Percentiles rank a stretch among this genome's conserved stretches.
phyloP scores from a whole-genome alignment of 2,888 invertebrate species.

The Ornithoptera priamus region DNA sequence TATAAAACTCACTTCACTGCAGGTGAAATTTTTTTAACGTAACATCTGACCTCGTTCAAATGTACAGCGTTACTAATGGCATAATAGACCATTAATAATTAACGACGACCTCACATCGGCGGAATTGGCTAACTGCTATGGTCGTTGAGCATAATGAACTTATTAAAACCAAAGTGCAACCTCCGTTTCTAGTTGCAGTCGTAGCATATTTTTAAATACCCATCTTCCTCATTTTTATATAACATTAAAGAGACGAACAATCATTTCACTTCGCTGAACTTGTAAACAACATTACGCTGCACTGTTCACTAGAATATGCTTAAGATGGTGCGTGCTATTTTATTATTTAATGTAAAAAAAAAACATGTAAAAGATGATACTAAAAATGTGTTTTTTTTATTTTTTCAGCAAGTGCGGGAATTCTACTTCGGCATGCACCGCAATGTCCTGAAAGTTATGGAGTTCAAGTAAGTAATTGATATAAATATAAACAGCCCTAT shows the following conservation, averaged over 20 bases:
- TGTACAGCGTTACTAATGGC: slow-evolving; percentile 13
- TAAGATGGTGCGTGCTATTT: not conserved
- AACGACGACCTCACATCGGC: slow-evolving; percentile 23
- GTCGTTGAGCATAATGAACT: slow-evolving; percentile 6
- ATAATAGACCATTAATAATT: slow-evolving; percentile 23
- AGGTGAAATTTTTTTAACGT: slow-evolving; percentile 1
- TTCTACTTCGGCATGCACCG: slow-evolving; percentile 83
- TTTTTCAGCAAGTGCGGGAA: slow-evolving; percentile 79
- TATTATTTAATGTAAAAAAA: not conserved
- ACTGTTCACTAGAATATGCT: too few relatives aligned
- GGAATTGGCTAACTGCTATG: slow-evolving; percentile 19
- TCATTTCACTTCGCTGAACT: too few relatives aligned
- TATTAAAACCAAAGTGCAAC: slow-evolving; percentile 47
- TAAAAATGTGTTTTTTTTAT: slow-evolving; percentile 12
- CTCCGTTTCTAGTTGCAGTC: slow-evolving; percentile 32
- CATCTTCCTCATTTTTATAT: too few relatives aligned
- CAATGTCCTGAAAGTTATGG: slow-evolving; percentile 91
- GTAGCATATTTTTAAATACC: not conserved
- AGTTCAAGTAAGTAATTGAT: slow-evolving; percentile 74
- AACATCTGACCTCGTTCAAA: slow-evolving; percentile 19
- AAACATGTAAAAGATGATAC: not conserved
- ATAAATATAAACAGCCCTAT: not conserved
- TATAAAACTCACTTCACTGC: too few relatives aligned
- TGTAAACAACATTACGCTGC: too few relatives aligned
- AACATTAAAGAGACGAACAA: too few relatives aligned